These are phyloP conservation scores for Sebastes oblongus DNA, from an alignment of 2,797 vertebrate species.

Conservation along the genomic window DNA sequence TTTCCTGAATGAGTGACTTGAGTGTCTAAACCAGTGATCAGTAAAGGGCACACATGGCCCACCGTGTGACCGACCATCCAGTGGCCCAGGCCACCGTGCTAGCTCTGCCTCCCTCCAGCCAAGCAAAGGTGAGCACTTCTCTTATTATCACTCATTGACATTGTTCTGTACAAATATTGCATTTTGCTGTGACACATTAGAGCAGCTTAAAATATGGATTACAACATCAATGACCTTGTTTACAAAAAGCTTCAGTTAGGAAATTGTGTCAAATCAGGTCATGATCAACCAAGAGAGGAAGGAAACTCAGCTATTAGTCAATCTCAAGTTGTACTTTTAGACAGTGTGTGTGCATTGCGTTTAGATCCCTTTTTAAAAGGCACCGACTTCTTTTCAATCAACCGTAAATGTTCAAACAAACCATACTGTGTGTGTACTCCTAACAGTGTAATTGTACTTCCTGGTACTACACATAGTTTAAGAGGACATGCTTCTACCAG, in stretches of 20 bases:
- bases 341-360: no score
- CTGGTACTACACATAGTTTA: neutral
- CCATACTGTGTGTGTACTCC: neutral
- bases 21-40: neutral
- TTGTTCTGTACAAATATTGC: neutral
- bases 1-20: conserved; percentile 14
- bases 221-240: neutral
- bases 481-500: conserved; percentile 17
- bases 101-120: conserved; percentile 73
- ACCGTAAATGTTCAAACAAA: neutral
- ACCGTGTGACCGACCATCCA: conserved; percentile 84
- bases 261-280: neutral
- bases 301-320: neutral
- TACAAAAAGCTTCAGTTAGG: accelerated
- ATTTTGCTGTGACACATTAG: neutral
- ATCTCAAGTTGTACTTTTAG: neutral
- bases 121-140: conserved; percentile 82
- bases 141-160: neutral
- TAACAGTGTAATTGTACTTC: neutral
- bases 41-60: conserved; percentile 85
- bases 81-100: conserved; percentile 81
- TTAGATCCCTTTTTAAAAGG: neutral
- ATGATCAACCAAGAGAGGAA: no score
- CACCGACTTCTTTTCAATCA: no score
- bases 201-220: neutral